phyloP scores from a whole-genome alignment of 2,113 vertebrate species.

The Xiphophorus hellerii region DNA sequence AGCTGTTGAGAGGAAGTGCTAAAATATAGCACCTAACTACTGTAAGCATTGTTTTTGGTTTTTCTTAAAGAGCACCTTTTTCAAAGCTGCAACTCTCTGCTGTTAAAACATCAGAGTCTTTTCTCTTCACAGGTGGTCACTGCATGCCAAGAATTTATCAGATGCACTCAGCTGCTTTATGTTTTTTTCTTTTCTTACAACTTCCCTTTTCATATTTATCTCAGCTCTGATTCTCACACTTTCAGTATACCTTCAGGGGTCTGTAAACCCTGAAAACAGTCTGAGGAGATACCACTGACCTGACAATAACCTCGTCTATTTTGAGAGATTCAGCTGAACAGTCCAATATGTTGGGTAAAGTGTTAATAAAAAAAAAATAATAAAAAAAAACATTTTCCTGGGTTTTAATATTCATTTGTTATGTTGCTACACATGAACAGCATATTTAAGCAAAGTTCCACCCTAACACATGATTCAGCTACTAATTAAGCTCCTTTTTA shows the following conservation, averaged over 20 bases:
- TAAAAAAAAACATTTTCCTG: not conserved
- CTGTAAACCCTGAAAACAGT: slow-evolving; percentile 13
- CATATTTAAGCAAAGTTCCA: not conserved
- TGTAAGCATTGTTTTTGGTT: not conserved
- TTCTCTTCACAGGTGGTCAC: slow-evolving; percentile 41
- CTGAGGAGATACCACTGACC: not conserved
- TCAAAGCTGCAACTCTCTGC: not conserved
- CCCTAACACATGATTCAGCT: not conserved
- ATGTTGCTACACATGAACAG: not conserved
- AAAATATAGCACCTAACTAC: not conserved
- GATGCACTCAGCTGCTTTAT: slow-evolving; percentile 17
- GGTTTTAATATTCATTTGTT: not conserved
- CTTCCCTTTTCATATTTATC: slow-evolving; percentile 13
- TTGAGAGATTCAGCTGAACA: not conserved
- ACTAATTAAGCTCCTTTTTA: not conserved
- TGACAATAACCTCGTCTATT: not conserved
- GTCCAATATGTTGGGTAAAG: not conserved
- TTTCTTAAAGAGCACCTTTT: not conserved
- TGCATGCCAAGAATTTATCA: slow-evolving; percentile 37
- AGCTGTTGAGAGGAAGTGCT: not conserved
- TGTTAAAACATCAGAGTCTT: slow-evolving; percentile 36
- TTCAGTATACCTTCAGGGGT: slow-evolving; percentile 24
- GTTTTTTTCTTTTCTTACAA: slow-evolving; percentile 13
- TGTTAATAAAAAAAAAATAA: not conserved
- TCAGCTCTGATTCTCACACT: slow-evolving; percentile 18